Evolutionary conservation across 2,113 vertebrate genomes (phyloP).

Genomic region (Salvelinus fontinalis): DNA sequence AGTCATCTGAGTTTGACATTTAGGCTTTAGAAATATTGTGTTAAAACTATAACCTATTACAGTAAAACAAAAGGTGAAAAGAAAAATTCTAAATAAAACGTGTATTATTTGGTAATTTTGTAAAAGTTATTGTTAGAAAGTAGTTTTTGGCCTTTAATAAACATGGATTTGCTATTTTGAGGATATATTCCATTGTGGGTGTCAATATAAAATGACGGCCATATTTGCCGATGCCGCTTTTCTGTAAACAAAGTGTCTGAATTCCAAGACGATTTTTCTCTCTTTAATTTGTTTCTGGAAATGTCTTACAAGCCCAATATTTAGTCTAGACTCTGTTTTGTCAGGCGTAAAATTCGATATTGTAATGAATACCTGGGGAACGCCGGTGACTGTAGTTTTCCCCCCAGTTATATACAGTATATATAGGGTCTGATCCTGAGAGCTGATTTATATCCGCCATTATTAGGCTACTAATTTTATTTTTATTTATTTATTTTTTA

Average conservation of each 20-base stretch:
- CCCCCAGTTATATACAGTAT: slow-evolving; percentile 54
- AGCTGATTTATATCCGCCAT: slow-evolving; percentile 73
- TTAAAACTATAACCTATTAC: too few relatives aligned
- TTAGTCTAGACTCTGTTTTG: slow-evolving; percentile 36
- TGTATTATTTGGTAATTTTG: neutral
- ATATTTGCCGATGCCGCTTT: slow-evolving; percentile 80
- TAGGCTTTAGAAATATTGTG: too few relatives aligned
- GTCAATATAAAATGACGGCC: slow-evolving; percentile 77
- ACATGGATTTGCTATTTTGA: neutral
- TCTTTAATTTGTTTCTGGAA: slow-evolving; percentile 73
- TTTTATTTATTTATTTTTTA: too few relatives aligned
- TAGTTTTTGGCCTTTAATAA: slow-evolving; percentile 19
- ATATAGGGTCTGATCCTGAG: slow-evolving; percentile 57
- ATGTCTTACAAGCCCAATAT: slow-evolving; percentile 83
- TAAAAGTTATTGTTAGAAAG: neutral
- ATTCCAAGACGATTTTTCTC: slow-evolving; percentile 73
- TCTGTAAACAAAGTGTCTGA: slow-evolving; percentile 80
- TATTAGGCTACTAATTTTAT: slow-evolving; percentile 65
- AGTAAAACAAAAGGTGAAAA: neutral
- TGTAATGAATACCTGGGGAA: slow-evolving; percentile 66
- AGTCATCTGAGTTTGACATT: too few relatives aligned
- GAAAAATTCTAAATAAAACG: neutral
- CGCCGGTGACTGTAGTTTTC: slow-evolving; percentile 60
- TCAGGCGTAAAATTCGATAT: slow-evolving; percentile 53
- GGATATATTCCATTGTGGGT: slow-evolving; percentile 70